Conservation (phyloP, 1,140 invertebrate genomes). For the Oscheius sp. region DNA sequence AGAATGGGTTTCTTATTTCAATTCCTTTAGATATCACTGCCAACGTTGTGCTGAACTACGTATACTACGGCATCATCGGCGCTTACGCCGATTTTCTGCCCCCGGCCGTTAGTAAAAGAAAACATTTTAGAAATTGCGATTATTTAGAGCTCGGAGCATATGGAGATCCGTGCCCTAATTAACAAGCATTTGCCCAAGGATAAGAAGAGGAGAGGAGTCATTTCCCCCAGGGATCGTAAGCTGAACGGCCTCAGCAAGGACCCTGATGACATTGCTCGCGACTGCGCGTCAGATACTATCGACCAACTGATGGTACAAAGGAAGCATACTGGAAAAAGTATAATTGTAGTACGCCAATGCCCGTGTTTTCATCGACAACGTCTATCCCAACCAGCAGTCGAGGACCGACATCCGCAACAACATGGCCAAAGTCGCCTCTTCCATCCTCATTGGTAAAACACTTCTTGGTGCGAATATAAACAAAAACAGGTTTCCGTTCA, state of each 20-base stretch:
- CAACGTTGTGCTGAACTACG: constrained; percentile 44
- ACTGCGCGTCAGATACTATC: constrained; percentile 20
- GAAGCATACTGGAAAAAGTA: background rate
- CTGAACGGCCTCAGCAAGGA: too few species aligned
- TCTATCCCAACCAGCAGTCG: constrained; percentile 29
- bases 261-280: too few species aligned
- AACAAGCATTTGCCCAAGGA: too few species aligned
- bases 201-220: too few species aligned
- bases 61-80: constrained; percentile 46
- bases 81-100: constrained; percentile 43
- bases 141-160: too few species aligned
- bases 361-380: constrained; percentile 42
- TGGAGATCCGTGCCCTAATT: too few species aligned
- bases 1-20: too few species aligned
- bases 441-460: constrained; percentile 43
- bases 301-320: background rate
- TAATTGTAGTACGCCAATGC: constrained; percentile 45
- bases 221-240: too few species aligned
- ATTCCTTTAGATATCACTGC: constrained; percentile 32
- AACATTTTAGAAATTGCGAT: too few species aligned
- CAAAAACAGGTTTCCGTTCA: constrained; percentile 39
- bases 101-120: background rate
- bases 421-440: constrained; percentile 37
- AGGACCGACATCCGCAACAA: constrained; percentile 24
- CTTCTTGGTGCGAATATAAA: background rate